A percentile compares a stretch with the other conserved stretches of the same genome.
phyloP scores from a whole-genome alignment of 2,797 vertebrate genomes.

The Tapirus indicus region DNA sequence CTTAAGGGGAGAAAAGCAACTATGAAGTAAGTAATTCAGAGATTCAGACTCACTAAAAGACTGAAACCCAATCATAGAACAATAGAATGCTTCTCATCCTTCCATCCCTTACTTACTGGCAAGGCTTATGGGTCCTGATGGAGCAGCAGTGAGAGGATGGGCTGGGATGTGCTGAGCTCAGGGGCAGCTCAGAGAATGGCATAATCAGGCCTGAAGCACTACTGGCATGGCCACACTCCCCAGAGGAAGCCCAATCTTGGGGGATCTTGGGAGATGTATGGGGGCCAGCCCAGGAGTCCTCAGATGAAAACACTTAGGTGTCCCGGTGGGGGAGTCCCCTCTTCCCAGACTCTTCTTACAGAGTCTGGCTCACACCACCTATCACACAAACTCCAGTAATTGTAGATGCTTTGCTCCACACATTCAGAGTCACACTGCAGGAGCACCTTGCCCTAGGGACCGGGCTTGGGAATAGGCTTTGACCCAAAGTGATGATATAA shows the following conservation, averaged over 20 bases:
- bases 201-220: fast-evolving
- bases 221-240: too few relatives aligned
- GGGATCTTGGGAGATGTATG: fast-evolving
- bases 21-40: not conserved
- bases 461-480: not conserved
- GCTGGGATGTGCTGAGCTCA: not conserved
- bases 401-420: too few relatives aligned
- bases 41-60: not conserved
- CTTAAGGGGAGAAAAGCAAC: not conserved
- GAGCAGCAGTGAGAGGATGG: not conserved
- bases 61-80: too few relatives aligned
- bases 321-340: fast-evolving
- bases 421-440: not conserved
- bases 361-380: not conserved
- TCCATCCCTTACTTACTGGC: not conserved
- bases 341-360: fast-evolving
- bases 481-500: not conserved
- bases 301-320: not conserved
- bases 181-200: not conserved
- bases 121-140: not conserved
- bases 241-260: not conserved
- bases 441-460: too few relatives aligned
- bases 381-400: not conserved
- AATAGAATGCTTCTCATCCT: too few relatives aligned
- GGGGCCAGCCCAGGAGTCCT: fast-evolving